These are phyloP conservation scores for Diploptera punctata DNA, from an alignment of 2,888 invertebrate species.

Conservation along the genomic window DNA sequence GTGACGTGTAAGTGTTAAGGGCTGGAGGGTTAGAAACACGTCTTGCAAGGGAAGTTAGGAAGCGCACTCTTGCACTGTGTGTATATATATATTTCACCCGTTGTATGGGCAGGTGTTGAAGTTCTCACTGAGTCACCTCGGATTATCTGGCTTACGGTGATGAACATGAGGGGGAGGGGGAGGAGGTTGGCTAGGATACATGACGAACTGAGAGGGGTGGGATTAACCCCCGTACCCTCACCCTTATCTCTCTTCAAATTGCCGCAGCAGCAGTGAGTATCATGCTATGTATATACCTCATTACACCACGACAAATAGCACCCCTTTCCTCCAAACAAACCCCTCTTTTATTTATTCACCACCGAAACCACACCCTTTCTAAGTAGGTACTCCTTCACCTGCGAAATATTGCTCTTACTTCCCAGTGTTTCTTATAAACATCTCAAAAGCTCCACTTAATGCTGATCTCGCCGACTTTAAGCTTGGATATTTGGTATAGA, in stretches of 20 bases:
- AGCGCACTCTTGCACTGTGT: not conserved
- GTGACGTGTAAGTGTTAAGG: too few species aligned
- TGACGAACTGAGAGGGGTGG: slow-evolving; percentile 20
- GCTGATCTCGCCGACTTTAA: too few species aligned
- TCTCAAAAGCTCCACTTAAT: too few species aligned
- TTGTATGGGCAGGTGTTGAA: slow-evolving; percentile 30
- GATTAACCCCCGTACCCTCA: slow-evolving; percentile 30
- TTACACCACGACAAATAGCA: slow-evolving; percentile 38
- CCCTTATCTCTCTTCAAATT: slow-evolving; percentile 32
- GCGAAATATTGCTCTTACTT: too few species aligned
- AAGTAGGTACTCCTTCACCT: slow-evolving; percentile 26
- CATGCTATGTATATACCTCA: slow-evolving; percentile 29
- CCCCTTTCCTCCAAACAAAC: too few species aligned
- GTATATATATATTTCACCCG: slow-evolving; percentile 29
- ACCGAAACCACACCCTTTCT: slow-evolving; percentile 1
- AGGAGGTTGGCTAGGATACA: slow-evolving; percentile 18
- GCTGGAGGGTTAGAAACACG: too few species aligned
- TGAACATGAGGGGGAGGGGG: slow-evolving; percentile 31
- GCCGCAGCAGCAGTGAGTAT: slow-evolving; percentile 18
- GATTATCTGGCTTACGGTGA: slow-evolving; percentile 40
- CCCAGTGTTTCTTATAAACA: too few species aligned
- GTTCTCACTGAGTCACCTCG: slow-evolving; percentile 38
- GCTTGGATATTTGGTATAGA: too few species aligned
- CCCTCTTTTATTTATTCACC: not conserved
- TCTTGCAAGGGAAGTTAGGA: not conserved